These are phyloP conservation scores for Nixonia krombeini DNA, from an alignment of 1,140 invertebrate species.

Conservation along the genomic window DNA sequence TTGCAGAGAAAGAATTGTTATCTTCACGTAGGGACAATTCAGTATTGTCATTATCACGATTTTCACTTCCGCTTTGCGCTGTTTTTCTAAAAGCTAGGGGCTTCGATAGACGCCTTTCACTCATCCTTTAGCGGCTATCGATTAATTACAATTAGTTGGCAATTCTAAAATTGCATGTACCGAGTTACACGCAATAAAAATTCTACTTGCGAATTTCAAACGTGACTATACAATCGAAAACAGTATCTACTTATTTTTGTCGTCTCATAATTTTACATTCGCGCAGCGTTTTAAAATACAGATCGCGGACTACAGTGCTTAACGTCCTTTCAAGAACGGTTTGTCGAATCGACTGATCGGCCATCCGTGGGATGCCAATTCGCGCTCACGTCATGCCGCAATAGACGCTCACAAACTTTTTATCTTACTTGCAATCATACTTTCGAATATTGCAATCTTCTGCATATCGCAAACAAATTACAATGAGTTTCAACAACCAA, in stretches of 20 bases:
- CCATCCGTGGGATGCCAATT: constrained; percentile 33
- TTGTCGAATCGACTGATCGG: constrained; percentile 25
- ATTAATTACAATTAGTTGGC: too few species aligned
- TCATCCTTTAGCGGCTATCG: too few species aligned
- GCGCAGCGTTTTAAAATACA: too few species aligned
- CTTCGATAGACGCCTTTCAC: constrained; percentile 22
- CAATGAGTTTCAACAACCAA: too few species aligned
- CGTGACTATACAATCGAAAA: too few species aligned
- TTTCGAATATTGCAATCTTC: constrained; percentile 28
- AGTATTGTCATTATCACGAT: background rate
- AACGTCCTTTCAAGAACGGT: background rate
- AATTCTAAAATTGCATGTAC: too few species aligned
- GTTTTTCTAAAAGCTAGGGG: constrained; percentile 25
- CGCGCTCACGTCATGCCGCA: constrained; percentile 11
- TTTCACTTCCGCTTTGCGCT: background rate
- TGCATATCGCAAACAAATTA: background rate
- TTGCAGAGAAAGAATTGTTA: background rate
- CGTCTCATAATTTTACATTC: too few species aligned
- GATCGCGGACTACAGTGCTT: constrained; percentile 6
- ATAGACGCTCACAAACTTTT: constrained; percentile 26
- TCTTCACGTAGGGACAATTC: background rate
- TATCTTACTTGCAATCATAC: constrained; percentile 26
- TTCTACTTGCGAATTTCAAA: too few species aligned
- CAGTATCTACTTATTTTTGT: too few species aligned
- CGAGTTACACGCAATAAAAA: too few species aligned